Evolutionary conservation across 2,797 vertebrate species (phyloP).

Genomic region (Miichthys miiuy): DNA sequence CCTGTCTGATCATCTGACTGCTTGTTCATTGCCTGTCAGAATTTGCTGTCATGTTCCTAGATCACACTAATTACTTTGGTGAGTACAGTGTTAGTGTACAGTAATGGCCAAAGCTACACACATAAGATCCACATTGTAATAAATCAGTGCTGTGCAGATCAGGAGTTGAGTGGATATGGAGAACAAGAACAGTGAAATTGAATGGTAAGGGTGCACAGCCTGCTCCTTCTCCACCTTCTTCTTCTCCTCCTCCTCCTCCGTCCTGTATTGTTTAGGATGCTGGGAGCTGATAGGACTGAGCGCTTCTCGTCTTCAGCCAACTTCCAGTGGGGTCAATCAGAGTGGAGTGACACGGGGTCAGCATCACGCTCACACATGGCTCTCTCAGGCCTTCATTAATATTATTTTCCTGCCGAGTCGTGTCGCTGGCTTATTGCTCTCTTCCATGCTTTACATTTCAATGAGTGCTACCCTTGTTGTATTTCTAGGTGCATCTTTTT

Average conservation of each 20-base stretch:
- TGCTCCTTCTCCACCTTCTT: neutral
- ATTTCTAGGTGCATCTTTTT: slow-evolving; percentile 28
- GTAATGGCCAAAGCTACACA: neutral
- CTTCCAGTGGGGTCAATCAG: slow-evolving; percentile 59
- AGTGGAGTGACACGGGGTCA: slow-evolving; percentile 52
- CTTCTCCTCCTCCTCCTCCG: slow-evolving; percentile 1
- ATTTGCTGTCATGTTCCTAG: neutral
- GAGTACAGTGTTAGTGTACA: neutral
- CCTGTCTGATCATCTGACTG: neutral
- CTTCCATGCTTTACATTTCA: slow-evolving; percentile 44
- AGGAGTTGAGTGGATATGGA: neutral
- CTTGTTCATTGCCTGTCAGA: neutral
- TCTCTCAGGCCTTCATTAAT: slow-evolving; percentile 66
- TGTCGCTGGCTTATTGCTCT: slow-evolving; percentile 47
- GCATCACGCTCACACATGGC: neutral
- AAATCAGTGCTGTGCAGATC: neutral
- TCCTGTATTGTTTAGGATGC: slow-evolving; percentile 17
- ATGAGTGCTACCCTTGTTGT: slow-evolving; percentile 38
- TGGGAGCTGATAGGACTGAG: slow-evolving; percentile 25
- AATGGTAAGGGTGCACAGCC: slow-evolving; percentile 21
- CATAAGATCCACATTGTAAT: neutral
- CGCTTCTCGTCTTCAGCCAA: slow-evolving; percentile 20
- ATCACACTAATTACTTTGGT: neutral
- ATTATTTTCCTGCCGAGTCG: slow-evolving; percentile 38
- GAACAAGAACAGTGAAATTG: neutral